These are phyloP conservation scores for Zaprionus ornatus DNA, from an alignment of 1,140 invertebrate genomes.

Conservation along the genomic window DNA sequence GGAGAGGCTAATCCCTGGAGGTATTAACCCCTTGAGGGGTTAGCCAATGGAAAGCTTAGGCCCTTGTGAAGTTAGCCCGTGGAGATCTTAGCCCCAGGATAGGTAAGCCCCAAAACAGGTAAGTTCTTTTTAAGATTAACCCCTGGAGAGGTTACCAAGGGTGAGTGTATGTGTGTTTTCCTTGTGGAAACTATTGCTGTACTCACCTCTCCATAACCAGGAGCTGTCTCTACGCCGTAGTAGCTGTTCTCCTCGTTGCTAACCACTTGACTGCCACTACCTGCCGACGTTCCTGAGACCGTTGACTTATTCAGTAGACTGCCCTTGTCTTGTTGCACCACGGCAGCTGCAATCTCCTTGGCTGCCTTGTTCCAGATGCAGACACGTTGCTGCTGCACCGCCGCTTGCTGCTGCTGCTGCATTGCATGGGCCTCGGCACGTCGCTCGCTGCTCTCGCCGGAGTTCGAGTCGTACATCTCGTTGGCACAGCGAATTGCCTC, in stretches of 20 bases:
- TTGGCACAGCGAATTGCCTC: conserved; percentile 84
- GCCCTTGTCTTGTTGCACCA: conserved; percentile 57
- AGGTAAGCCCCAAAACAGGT: too few relatives aligned
- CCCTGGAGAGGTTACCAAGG: background rate
- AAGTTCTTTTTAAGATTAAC: too few relatives aligned
- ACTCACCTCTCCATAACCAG: conserved; percentile 85
- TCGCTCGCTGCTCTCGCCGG: conserved; percentile 72
- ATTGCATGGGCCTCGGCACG: conserved; percentile 43
- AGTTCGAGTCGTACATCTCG: conserved; percentile 82
- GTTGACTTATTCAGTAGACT: conserved; percentile 45
- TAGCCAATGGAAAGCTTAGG: too few relatives aligned
- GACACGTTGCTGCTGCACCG: conserved; percentile 84
- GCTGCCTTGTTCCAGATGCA: conserved; percentile 87
- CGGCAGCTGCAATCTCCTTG: conserved; percentile 83
- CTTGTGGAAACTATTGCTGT: background rate
- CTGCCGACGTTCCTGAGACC: background rate
- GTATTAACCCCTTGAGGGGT: too few relatives aligned
- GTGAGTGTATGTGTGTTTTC: background rate
- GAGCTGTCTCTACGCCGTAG: conserved; percentile 85
- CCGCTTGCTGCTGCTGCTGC: conserved; percentile 62
- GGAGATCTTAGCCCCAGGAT: too few relatives aligned
- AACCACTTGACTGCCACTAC: conserved; percentile 36
- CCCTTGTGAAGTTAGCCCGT: too few relatives aligned
- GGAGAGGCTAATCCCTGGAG: too few relatives aligned
- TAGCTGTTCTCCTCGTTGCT: conserved; percentile 82